These are phyloP conservation scores for Eretmocerus hayati DNA, from an alignment of 2,888 invertebrate genomes.

Conservation along the genomic window DNA sequence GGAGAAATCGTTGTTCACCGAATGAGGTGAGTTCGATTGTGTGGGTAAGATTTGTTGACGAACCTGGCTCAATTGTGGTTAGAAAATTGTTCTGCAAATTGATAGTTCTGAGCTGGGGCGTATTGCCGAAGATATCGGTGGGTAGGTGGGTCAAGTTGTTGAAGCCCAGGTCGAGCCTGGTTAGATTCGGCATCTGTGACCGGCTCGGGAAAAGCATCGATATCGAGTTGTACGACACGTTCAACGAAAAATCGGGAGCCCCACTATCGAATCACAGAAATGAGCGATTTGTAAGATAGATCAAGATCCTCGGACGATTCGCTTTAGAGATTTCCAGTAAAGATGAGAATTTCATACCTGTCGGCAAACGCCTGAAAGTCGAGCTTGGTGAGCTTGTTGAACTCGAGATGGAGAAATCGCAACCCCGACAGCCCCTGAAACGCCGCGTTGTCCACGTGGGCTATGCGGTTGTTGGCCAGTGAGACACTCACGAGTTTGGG, in stretches of 20 bases:
- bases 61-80: conserved; percentile 69
- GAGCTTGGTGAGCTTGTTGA: conserved; percentile 66
- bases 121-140: conserved; percentile 60
- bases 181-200: conserved; percentile 56
- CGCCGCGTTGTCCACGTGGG: conserved; percentile 63
- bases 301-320: neutral
- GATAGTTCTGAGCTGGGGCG: conserved; percentile 67
- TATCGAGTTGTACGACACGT: conserved; percentile 74
- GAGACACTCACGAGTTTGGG: conserved; percentile 74
- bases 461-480: conserved; percentile 74
- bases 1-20: neutral
- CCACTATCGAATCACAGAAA: conserved; percentile 26
- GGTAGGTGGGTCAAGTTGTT: conserved; percentile 69
- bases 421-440: conserved; percentile 71
- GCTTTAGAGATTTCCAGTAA: neutral
- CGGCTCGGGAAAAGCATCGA: conserved; percentile 53
- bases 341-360: conserved; percentile 13
- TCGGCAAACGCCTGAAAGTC: conserved; percentile 39
- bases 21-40: no score
- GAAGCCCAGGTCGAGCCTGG: conserved; percentile 78
- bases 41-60: no score
- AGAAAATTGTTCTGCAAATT: conserved; percentile 78
- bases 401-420: conserved; percentile 72
- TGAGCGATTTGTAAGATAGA: neutral
- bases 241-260: conserved; percentile 60